These are phyloP conservation scores for Montipora cactus DNA, from an alignment of 64 coral and sea anemone species.

Conservation along the genomic window DNA sequence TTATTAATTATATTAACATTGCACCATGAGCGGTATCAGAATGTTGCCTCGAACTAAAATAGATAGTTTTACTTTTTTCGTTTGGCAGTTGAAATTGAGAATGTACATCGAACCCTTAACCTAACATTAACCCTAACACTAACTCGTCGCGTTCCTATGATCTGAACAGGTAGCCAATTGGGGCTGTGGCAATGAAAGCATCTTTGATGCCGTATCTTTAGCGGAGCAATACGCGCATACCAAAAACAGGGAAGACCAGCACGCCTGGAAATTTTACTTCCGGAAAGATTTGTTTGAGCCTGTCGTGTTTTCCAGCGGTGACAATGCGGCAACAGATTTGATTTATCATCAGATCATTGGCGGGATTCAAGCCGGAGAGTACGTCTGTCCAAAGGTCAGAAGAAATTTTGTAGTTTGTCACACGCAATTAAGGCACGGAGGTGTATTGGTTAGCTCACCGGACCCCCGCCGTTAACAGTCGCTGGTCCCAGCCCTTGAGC, in stretches of 20 bases:
- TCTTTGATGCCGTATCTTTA: constrained; percentile 68
- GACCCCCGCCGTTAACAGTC: too few species aligned
- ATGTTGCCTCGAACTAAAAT: too few species aligned
- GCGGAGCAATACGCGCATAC: constrained; percentile 73
- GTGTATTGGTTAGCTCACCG: too few species aligned
- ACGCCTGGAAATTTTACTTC: constrained; percentile 57
- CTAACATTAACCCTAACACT: not conserved
- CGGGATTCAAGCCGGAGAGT: constrained; percentile 59
- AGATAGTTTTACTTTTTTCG: too few species aligned
- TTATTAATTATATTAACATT: too few species aligned
- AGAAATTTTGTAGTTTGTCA: not conserved
- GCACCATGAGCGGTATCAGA: too few species aligned
- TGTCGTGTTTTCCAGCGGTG: constrained; percentile 14
- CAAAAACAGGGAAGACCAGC: not conserved
- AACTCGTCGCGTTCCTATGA: not conserved
- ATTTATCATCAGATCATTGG: constrained; percentile 81
- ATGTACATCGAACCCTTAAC: not conserved
- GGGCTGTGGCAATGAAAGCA: constrained; percentile 67
- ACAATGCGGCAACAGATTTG: constrained; percentile 62
- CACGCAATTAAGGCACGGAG: too few species aligned
- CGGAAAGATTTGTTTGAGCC: constrained; percentile 79
- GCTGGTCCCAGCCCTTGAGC: too few species aligned
- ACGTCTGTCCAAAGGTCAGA: constrained; percentile 25
- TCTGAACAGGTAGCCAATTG: constrained; percentile 67
- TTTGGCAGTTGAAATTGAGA: too few species aligned